Conservation (phyloP, 2,888 invertebrate genomes). For the Drosophila tripunctata region DNA sequence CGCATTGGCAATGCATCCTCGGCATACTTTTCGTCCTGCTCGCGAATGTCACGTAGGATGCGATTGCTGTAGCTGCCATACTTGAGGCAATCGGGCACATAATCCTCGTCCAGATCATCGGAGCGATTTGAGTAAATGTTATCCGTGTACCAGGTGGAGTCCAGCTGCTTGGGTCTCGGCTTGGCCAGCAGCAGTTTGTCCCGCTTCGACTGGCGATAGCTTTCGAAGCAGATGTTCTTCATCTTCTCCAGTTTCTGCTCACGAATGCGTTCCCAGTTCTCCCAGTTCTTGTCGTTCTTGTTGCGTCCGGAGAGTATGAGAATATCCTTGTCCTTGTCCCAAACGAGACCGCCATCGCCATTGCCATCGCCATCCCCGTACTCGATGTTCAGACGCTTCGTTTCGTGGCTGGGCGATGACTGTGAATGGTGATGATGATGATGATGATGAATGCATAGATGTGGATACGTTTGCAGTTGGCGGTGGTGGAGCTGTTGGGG, state of each 20-base stretch:
- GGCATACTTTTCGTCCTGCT: conserved; percentile 79
- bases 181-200: conserved; percentile 81
- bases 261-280: conserved; percentile 84
- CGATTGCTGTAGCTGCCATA: conserved; percentile 80
- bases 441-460: too few relatives aligned
- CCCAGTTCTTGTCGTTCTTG: conserved; percentile 84
- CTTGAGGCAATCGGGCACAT: conserved; percentile 82
- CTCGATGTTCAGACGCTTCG: conserved; percentile 76
- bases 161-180: conserved; percentile 82
- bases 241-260: conserved; percentile 84
- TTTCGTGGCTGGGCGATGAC: conserved; percentile 51
- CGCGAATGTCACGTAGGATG: conserved; percentile 81
- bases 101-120: conserved; percentile 83
- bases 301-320: conserved; percentile 73
- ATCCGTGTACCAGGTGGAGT: conserved; percentile 84
- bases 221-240: conserved; percentile 84
- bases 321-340: conserved; percentile 66
- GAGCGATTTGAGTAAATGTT: conserved; percentile 84
- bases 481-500: conserved; percentile 6
- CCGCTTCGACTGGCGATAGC: conserved; percentile 83
- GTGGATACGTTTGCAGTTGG: conserved; percentile 10
- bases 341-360: conserved; percentile 55
- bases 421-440: too few relatives aligned
- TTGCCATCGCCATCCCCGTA: conserved; percentile 61
- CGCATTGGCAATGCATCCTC: conserved; percentile 54